Conservation (phyloP, 2,888 invertebrate species). For the Ornithoptera alexandrae region DNA sequence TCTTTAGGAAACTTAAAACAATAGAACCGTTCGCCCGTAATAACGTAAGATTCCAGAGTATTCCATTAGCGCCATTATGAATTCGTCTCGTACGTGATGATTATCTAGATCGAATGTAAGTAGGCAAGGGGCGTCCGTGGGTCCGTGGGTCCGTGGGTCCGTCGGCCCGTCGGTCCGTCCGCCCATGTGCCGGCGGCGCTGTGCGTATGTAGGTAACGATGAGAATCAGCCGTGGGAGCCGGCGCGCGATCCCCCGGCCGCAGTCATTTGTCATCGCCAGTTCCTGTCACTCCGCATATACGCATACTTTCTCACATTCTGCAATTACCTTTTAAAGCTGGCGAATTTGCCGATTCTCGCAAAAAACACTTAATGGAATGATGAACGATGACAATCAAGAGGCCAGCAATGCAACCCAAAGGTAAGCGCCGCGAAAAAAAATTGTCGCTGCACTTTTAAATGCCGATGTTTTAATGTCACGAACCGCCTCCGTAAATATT, state of each 20-base stretch:
- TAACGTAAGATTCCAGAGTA: not conserved
- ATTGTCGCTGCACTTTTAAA: conserved; percentile 24
- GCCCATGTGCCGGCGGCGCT: conserved; percentile 54
- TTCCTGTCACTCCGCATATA: conserved; percentile 63
- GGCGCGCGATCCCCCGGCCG: conserved; percentile 39
- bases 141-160: conserved; percentile 40
- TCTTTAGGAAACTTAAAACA: not conserved
- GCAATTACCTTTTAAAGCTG: conserved; percentile 71
- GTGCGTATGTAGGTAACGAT: conserved; percentile 58
- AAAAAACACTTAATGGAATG: conserved; percentile 55
- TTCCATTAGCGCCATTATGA: conserved; percentile 38
- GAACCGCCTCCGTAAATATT: conserved; percentile 16
- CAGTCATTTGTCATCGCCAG: conserved; percentile 74
- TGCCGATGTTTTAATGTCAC: conserved; percentile 21
- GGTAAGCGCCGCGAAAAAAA: conserved; percentile 28
- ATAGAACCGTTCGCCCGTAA: not conserved
- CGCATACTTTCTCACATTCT: conserved; percentile 68
- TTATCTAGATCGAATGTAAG: conserved; percentile 42
- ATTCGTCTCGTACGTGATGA: conserved; percentile 38
- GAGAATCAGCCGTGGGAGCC: conserved; percentile 65
- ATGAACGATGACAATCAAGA: conserved; percentile 53
- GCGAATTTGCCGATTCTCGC: conserved; percentile 61
- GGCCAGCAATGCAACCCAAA: conserved; percentile 31
- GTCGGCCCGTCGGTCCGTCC: too few species aligned
- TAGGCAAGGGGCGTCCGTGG: conserved; percentile 34